These are phyloP conservation scores for Atta colombica DNA, from an alignment of 1,140 invertebrate genomes.

Conservation along the genomic window DNA sequence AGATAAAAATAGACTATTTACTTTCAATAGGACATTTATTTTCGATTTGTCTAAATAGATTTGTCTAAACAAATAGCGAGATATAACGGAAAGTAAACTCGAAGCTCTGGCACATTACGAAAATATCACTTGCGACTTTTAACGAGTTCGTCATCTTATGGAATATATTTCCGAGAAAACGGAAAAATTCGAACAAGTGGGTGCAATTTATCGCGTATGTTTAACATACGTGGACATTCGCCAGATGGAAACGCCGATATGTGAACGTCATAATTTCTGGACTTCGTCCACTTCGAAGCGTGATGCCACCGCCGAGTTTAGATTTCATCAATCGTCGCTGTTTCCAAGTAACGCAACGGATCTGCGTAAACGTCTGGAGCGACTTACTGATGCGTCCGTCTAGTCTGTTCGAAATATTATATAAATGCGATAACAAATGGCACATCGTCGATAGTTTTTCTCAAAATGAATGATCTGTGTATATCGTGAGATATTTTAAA, in stretches of 20 bases:
- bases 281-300: conserved; percentile 82
- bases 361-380: conserved; percentile 52
- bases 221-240: conserved; percentile 74
- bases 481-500: background rate
- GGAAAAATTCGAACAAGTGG: conserved; percentile 79
- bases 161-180: background rate
- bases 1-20: no score
- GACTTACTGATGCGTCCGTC: background rate
- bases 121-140: conserved; percentile 14
- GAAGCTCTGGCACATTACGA: background rate
- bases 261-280: conserved; percentile 82
- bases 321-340: conserved; percentile 80
- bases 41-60: background rate
- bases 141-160: background rate
- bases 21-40: background rate
- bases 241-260: conserved; percentile 81
- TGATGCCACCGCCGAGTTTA: conserved; percentile 84
- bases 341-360: conserved; percentile 75
- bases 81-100: background rate
- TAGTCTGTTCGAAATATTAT: conserved; percentile 6
- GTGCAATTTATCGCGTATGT: conserved; percentile 75
- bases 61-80: background rate
- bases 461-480: background rate
- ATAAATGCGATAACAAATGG: conserved; percentile 41
- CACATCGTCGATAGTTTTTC: background rate